phyloP scores from a whole-genome alignment of 2,888 invertebrate genomes.

The Cephus spinipes region DNA sequence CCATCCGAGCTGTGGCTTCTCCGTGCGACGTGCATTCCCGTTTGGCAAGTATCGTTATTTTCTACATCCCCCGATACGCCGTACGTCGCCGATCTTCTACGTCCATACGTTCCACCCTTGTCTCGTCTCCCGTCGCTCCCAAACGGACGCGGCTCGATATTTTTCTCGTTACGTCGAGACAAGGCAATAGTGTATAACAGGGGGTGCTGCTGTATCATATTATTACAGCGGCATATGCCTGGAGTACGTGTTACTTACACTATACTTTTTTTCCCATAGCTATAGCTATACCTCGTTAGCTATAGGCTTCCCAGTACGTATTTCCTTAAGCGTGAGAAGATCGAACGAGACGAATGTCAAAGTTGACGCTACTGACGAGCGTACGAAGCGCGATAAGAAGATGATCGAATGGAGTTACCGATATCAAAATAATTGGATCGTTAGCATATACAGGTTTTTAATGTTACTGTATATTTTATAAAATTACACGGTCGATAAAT shows the following conservation, averaged over 20 bases:
- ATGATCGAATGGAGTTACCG: not conserved
- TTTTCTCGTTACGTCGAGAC: not conserved
- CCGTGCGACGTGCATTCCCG: slow-evolving; percentile 41
- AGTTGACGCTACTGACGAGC: not conserved
- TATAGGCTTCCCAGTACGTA: not conserved
- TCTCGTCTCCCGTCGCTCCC: no score
- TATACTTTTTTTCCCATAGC: no score
- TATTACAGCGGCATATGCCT: not conserved
- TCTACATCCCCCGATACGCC: slow-evolving; percentile 17
- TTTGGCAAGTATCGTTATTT: slow-evolving; percentile 58
- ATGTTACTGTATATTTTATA: not conserved
- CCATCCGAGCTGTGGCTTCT: slow-evolving; percentile 39
- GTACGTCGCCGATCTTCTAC: not conserved
- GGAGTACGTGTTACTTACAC: no score
- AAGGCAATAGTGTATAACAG: not conserved
- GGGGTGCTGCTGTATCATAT: not conserved
- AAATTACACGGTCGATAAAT: not conserved
- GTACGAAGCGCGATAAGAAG: not conserved
- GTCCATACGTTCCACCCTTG: not conserved
- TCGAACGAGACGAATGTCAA: not conserved
- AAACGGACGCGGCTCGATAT: not conserved
- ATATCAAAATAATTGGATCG: not conserved
- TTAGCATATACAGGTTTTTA: not conserved
- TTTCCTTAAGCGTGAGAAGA: not conserved
- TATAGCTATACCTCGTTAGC: not conserved